Percentiles rank a stretch among this genome's conserved stretches.
These are phyloP conservation scores for Plusia festucae DNA, from an alignment of 2,888 invertebrate species.

Conservation along the genomic window DNA sequence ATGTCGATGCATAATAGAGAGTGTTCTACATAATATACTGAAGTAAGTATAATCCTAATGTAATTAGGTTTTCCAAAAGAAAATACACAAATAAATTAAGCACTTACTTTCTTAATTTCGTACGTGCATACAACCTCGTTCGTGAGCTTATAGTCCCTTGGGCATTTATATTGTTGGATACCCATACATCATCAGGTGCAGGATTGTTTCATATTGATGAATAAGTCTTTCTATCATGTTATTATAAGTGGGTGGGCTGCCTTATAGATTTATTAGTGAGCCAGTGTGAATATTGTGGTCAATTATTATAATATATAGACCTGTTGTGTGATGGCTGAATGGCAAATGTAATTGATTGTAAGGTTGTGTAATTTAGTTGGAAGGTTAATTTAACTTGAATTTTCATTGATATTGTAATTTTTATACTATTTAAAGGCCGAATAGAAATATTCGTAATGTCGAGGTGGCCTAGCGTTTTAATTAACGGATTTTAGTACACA, in stretches of 20 bases:
- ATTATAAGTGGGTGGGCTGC: conserved; percentile 50
- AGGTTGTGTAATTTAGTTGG: conserved; percentile 4
- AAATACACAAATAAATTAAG: not conserved
- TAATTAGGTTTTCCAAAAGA: not conserved
- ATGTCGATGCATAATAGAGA: not conserved
- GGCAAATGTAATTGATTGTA: conserved; percentile 1
- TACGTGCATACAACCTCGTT: conserved; percentile 56
- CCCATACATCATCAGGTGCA: conserved; percentile 64
- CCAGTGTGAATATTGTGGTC: conserved; percentile 42
- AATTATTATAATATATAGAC: conserved; percentile 43
- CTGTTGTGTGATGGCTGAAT: conserved; percentile 24
- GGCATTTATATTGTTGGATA: conserved; percentile 48
- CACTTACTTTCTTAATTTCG: conserved; percentile 47
- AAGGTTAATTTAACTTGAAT: not conserved
- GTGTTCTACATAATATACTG: not conserved
- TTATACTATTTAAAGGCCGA: too few species aligned
- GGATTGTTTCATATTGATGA: conserved; percentile 61
- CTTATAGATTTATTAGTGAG: conserved; percentile 51
- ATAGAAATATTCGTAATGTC: too few species aligned
- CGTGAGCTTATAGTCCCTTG: conserved; percentile 55
- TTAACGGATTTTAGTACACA: too few species aligned
- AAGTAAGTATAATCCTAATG: not conserved
- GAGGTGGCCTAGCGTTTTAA: too few species aligned
- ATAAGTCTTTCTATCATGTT: conserved; percentile 56
- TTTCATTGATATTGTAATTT: too few species aligned